phyloP scores from a whole-genome alignment of 2,113 vertebrate genomes.

The Megatriorchis doriae region DNA sequence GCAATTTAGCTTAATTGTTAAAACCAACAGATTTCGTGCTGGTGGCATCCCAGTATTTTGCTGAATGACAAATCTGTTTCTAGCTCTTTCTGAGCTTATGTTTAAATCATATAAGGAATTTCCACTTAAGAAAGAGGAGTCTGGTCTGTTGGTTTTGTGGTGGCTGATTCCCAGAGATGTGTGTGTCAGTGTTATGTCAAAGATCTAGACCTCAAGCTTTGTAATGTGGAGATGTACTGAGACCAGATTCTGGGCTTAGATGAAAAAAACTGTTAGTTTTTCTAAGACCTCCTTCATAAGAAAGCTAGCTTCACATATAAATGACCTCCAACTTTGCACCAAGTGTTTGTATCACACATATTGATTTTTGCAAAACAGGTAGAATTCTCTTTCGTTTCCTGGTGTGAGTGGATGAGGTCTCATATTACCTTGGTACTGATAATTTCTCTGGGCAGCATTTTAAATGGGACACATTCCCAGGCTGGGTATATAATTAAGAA shows the following conservation, averaged over 20 bases:
- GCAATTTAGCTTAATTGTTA: neutral
- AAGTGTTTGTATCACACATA: neutral
- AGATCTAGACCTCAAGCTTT: neutral
- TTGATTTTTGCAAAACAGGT: neutral
- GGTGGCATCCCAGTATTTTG: neutral
- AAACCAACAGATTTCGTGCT: neutral
- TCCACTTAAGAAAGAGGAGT: neutral
- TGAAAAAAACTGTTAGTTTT: neutral
- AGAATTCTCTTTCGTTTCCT: neutral
- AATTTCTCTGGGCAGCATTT: neutral
- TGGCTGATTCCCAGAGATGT: neutral
- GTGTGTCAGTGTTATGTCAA: neutral
- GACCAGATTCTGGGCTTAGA: neutral
- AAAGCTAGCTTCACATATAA: neutral
- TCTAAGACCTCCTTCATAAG: neutral
- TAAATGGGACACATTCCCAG: neutral
- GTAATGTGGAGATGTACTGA: neutral
- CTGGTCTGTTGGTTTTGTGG: neutral
- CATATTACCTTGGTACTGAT: neutral
- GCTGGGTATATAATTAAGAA: neutral
- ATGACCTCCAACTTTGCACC: neutral
- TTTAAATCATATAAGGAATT: neutral
- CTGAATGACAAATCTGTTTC: neutral
- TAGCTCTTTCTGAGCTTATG: neutral
- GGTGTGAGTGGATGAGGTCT: neutral